Percentiles rank a stretch among this genome's conserved stretches.
Evolutionary conservation across 2,888 invertebrate genomes (phyloP).

Genomic region (Elegia similella): DNA sequence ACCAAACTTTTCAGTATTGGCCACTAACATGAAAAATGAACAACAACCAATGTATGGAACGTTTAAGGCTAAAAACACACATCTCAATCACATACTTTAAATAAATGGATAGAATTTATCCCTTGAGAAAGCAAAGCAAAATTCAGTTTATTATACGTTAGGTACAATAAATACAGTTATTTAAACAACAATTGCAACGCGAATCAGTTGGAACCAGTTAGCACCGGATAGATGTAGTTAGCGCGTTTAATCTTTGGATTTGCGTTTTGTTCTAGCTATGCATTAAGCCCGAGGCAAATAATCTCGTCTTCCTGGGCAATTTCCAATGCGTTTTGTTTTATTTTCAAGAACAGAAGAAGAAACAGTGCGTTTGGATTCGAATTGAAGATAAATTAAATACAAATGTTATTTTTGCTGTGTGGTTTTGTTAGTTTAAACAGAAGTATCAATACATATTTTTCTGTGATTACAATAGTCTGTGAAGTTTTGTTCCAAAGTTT

Average conservation of each 20-base stretch:
- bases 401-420: not conserved
- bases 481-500: no score
- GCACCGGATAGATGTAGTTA: constrained; percentile 9
- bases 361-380: not conserved
- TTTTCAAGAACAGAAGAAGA: not conserved
- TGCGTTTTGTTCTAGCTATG: constrained; percentile 12
- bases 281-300: constrained; percentile 3
- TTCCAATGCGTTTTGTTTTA: not conserved
- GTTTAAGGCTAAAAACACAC: no score
- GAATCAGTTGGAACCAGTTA: constrained; percentile 14
- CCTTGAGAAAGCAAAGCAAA: no score
- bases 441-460: not conserved
- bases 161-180: constrained; percentile 3
- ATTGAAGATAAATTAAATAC: not conserved
- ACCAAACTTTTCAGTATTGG: no score
- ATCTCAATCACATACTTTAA: no score
- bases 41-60: no score
- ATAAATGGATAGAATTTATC: no score
- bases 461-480: no score
- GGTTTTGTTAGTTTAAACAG: not conserved
- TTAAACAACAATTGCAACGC: not conserved
- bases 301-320: not conserved
- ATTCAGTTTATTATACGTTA: not conserved
- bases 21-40: no score
- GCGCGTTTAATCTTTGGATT: constrained; percentile 10